Evolutionary conservation across 1,140 invertebrate species (phyloP).

Genomic region (Cherax destructor): DNA sequence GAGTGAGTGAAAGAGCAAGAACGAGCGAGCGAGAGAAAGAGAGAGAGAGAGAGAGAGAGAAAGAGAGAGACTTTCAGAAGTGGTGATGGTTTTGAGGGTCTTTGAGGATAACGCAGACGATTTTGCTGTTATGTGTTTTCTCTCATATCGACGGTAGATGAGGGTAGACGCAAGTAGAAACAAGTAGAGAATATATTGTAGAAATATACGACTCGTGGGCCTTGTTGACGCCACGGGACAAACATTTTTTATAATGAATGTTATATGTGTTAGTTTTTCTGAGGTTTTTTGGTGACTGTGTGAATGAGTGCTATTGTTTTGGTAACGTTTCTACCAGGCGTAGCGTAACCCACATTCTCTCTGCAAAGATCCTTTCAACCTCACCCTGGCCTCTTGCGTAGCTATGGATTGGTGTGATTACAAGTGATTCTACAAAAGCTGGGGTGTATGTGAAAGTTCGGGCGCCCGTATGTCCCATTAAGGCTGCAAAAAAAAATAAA

Average conservation of each 20-base stretch:
- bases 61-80: constrained; percentile 1
- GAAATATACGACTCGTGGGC: constrained; percentile 49
- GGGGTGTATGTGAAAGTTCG: constrained; percentile 1
- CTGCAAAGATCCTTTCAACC: constrained; percentile 64
- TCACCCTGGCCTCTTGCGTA: constrained; percentile 48
- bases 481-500: no score
- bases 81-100: constrained; percentile 66
- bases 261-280: constrained; percentile 68
- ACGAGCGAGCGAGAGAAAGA: constrained; percentile 12
- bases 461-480: not conserved
- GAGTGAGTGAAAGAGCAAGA: constrained; percentile 26
- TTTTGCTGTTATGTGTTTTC: constrained; percentile 68
- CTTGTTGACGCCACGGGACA: constrained; percentile 27
- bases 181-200: constrained; percentile 28
- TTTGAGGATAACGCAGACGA: constrained; percentile 65
- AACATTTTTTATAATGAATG: constrained; percentile 63
- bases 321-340: constrained; percentile 66
- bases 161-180: constrained; percentile 62
- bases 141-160: constrained; percentile 68
- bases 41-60: constrained; percentile 36
- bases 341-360: constrained; percentile 63
- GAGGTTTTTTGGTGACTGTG: constrained; percentile 62
- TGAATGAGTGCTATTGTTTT: constrained; percentile 66
- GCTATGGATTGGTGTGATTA: constrained; percentile 37
- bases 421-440: constrained; percentile 7